These are phyloP conservation scores for Drosophila acutilabella DNA, from an alignment of 2,888 invertebrate species.

Conservation along the genomic window DNA sequence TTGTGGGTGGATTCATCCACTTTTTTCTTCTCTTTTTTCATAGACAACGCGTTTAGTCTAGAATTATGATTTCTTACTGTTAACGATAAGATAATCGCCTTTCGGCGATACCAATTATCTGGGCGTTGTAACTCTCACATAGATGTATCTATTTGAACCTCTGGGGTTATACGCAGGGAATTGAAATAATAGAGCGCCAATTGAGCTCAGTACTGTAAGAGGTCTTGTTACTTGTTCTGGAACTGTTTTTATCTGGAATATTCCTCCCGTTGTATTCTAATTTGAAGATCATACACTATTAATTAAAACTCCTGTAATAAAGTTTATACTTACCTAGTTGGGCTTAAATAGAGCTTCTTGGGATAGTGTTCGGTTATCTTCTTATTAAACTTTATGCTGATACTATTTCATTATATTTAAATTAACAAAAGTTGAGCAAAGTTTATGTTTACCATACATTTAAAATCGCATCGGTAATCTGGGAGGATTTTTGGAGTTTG, in stretches of 20 bases:
- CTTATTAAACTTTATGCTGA: too few species aligned
- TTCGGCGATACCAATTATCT: slow-evolving; percentile 4
- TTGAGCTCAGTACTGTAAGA: background rate
- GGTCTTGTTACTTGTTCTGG: background rate
- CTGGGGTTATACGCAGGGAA: background rate
- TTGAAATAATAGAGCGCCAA: background rate
- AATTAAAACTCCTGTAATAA: background rate
- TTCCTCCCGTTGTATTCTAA: background rate
- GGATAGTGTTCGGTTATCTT: too few species aligned
- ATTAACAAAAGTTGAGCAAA: too few species aligned
- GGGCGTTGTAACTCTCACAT: slow-evolving; percentile 11
- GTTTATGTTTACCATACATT: too few species aligned
- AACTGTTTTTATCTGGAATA: background rate
- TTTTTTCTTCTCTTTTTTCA: background rate
- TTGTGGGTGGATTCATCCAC: slow-evolving; percentile 46
- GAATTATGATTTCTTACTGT: slow-evolving; percentile 20
- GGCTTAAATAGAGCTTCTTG: too few species aligned
- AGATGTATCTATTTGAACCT: slow-evolving; percentile 9
- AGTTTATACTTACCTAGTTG: background rate
- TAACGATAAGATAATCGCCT: slow-evolving; percentile 35
- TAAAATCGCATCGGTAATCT: too few species aligned
- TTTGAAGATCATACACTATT: background rate
- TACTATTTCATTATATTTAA: too few species aligned
- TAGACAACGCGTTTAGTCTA: slow-evolving; percentile 18
- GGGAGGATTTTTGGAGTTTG: too few species aligned